A percentile compares a stretch with the other conserved stretches of the same genome.
phyloP scores from a whole-genome alignment of 1,140 invertebrate species.

The Mesaphorura yosii region DNA sequence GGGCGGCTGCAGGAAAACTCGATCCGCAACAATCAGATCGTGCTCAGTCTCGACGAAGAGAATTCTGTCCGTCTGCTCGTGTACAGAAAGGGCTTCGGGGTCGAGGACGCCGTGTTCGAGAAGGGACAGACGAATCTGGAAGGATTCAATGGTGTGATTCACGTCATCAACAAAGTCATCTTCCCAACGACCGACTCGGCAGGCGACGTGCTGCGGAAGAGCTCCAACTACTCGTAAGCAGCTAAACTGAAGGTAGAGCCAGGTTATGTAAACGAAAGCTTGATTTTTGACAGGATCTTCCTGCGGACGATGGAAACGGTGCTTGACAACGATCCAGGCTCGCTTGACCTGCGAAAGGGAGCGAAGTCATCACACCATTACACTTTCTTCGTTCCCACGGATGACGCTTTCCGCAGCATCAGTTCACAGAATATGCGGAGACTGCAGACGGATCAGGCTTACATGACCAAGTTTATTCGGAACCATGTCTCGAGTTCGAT shows the following conservation, averaged over 20 bases:
- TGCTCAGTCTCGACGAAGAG: conserved; percentile 38
- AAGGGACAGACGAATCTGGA: conserved; percentile 38
- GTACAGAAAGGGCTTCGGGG: conserved; percentile 37
- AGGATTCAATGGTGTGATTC: conserved; percentile 45
- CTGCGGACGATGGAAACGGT: conserved; percentile 37
- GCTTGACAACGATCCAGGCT: conserved; percentile 31
- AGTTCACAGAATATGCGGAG: conserved; percentile 30
- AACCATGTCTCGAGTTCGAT: conserved; percentile 39
- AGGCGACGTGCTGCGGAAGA: conserved; percentile 37
- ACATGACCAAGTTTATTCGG: conserved; percentile 36
- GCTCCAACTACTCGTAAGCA: conserved; percentile 37
- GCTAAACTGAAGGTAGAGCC: too few species aligned
- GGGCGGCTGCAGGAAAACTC: conserved; percentile 35
- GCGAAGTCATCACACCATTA: conserved; percentile 31
- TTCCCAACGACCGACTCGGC: conserved; percentile 37
- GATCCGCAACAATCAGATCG: conserved; percentile 37
- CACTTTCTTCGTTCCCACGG: conserved; percentile 43
- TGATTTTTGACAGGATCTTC: conserved; percentile 37
- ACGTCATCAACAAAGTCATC: conserved; percentile 44
- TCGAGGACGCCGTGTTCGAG: conserved; percentile 40
- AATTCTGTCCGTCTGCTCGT: conserved; percentile 36
- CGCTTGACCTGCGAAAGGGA: conserved; percentile 30
- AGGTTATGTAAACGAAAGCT: neutral
- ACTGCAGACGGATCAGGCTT: conserved; percentile 35
- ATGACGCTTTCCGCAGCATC: conserved; percentile 38